Evolutionary conservation across 92 coral and sea anemone species (phyloP).

Genomic region (Paramuricea clavata): DNA sequence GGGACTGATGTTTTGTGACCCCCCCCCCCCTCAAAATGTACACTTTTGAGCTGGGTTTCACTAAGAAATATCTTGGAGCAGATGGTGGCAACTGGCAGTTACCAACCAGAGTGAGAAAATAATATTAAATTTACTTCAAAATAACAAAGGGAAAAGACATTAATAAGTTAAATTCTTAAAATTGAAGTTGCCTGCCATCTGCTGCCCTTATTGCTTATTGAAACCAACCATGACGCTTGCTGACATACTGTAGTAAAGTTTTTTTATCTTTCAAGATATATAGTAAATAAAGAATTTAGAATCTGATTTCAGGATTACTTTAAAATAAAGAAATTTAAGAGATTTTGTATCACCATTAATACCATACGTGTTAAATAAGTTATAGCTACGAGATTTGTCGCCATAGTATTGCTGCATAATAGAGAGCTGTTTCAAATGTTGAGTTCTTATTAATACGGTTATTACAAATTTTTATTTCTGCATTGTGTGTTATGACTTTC

Average conservation of each 20-base stretch:
- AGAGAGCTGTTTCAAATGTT: background rate
- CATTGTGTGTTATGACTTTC: too few species aligned
- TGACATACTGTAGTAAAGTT: background rate
- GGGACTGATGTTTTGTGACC: too few species aligned
- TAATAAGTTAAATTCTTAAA: too few species aligned
- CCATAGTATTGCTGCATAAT: background rate
- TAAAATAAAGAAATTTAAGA: background rate
- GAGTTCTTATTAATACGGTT: background rate
- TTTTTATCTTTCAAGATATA: background rate
- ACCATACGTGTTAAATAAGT: too few species aligned
- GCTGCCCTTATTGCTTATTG: background rate
- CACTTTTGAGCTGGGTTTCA: background rate
- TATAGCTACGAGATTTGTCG: too few species aligned
- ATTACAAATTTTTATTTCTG: background rate
- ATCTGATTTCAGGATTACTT: too few species aligned
- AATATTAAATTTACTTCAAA: background rate
- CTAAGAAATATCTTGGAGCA: too few species aligned
- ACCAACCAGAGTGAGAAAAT: background rate
- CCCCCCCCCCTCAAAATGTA: too few species aligned
- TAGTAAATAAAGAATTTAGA: background rate
- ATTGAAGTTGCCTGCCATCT: background rate
- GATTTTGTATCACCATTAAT: background rate
- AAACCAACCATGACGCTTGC: background rate
- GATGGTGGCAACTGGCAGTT: background rate
- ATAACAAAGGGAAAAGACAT: too few species aligned